A percentile compares a stretch with the other conserved stretches of the same genome.
Conservation (phyloP, 2,113 vertebrate species). For the Callipepla californica region DNA sequence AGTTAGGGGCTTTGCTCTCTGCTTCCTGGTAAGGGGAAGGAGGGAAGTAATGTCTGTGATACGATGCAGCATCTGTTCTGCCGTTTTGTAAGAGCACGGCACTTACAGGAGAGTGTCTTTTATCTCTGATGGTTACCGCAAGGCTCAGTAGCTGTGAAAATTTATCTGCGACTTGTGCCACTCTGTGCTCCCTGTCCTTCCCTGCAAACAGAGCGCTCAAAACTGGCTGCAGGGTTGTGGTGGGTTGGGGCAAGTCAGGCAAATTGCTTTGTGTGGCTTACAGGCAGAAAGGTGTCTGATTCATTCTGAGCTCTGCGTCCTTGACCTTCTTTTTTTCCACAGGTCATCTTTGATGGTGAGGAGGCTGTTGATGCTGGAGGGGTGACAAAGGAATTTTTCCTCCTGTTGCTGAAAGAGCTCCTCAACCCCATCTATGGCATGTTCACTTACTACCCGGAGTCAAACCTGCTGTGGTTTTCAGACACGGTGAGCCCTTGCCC, state of each 20-base stretch:
- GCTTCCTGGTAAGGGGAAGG: not conserved
- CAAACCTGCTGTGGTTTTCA: constrained; percentile 97
- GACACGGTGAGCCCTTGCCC: constrained; percentile 85
- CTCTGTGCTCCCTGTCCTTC: not conserved
- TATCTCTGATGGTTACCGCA: not conserved
- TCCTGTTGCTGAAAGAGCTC: constrained; percentile 93
- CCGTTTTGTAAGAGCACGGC: not conserved
- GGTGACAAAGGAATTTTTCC: constrained; percentile 97
- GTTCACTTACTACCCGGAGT: constrained; percentile 95
- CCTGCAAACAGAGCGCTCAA: not conserved
- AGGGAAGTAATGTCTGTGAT: not conserved
- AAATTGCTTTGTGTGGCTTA: not conserved
- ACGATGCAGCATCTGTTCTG: not conserved
- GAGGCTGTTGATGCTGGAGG: constrained; percentile 96
- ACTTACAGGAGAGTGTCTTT: not conserved
- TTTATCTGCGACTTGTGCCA: not conserved
- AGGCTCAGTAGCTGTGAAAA: not conserved
- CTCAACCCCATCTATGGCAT: constrained; percentile 96
- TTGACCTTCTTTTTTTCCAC: not conserved
- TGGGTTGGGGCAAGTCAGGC: not conserved
- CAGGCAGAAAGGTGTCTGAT: not conserved
- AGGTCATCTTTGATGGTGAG: constrained; percentile 98
- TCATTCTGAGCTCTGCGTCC: not conserved
- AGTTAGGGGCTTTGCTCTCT: not conserved
- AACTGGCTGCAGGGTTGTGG: fast-evolving